phyloP scores from a whole-genome alignment of 2,888 invertebrate species.

The Hemicrepidius hirtus region DNA sequence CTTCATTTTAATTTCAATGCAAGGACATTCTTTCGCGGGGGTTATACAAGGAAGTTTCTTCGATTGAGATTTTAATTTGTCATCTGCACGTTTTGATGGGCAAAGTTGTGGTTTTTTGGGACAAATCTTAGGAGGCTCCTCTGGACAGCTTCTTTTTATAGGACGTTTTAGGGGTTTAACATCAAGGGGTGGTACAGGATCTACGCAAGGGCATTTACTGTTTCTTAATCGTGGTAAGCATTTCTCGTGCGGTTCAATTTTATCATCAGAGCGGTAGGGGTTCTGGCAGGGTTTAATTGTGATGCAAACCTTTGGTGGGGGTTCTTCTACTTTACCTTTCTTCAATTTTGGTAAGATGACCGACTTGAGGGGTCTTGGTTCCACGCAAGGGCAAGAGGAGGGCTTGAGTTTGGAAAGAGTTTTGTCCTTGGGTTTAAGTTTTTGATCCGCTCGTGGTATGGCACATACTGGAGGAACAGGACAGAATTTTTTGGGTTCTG shows the following conservation, averaged over 20 bases:
- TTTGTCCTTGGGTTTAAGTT: conserved; percentile 50
- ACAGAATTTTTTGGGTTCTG: conserved; percentile 28
- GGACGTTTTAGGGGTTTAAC: conserved; percentile 13
- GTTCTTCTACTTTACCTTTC: background rate
- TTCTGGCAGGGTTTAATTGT: background rate
- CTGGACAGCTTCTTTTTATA: background rate
- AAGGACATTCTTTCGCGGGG: conserved; percentile 5
- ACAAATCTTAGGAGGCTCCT: conserved; percentile 11
- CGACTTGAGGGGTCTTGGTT: conserved; percentile 18
- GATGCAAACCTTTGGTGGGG: background rate
- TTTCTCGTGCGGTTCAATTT: too few relatives aligned
- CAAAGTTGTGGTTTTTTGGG: background rate
- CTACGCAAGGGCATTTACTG: too few relatives aligned
- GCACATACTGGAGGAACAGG: conserved; percentile 13
- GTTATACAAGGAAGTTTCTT: conserved; percentile 44
- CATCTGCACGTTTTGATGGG: conserved; percentile 29
- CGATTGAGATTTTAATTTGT: conserved; percentile 33
- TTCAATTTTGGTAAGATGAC: conserved; percentile 31
- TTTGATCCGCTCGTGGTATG: conserved; percentile 55
- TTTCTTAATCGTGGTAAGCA: too few relatives aligned
- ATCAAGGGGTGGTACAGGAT: background rate
- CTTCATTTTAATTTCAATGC: conserved; percentile 14
- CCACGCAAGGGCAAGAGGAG: conserved; percentile 55
- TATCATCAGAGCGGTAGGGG: background rate
- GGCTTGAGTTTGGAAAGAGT: conserved; percentile 52